Evolutionary conservation across 2,888 invertebrate species (phyloP).

Genomic region (Nysson spinosus): DNA sequence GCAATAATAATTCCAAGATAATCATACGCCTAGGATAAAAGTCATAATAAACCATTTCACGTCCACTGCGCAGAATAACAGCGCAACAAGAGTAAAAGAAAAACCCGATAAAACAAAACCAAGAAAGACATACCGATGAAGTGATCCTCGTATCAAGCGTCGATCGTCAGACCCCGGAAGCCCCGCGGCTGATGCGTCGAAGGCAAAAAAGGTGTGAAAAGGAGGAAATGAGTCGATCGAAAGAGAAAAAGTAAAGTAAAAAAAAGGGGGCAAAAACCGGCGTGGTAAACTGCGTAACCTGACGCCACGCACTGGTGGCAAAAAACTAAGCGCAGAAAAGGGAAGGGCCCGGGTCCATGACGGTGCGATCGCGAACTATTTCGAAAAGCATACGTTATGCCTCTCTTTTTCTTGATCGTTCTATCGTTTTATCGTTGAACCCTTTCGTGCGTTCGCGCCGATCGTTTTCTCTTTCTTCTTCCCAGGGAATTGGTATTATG

Average conservation of each 20-base stretch:
- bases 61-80: constrained; percentile 7
- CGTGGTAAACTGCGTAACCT: constrained; percentile 62
- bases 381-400: constrained; percentile 46
- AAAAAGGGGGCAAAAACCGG: constrained; percentile 42
- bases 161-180: constrained; percentile 36
- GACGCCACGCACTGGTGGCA: constrained; percentile 65
- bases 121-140: constrained; percentile 54
- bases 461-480: constrained; percentile 1
- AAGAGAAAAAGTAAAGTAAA: no score
- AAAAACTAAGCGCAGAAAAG: constrained; percentile 66
- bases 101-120: constrained; percentile 17
- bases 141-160: constrained; percentile 43
- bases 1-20: no score
- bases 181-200: constrained; percentile 17
- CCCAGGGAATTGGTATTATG: constrained; percentile 57
- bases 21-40: no score
- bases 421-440: constrained; percentile 4
- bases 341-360: constrained; percentile 25
- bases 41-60: background rate
- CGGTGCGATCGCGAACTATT: constrained; percentile 53
- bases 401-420: background rate
- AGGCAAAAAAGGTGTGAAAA: constrained; percentile 14
- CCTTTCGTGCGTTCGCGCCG: background rate
- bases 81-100: constrained; percentile 11
- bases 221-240: constrained; percentile 36